Evolutionary conservation across 2,113 vertebrate genomes (phyloP).

Genomic region (Periophthalmus modestus): DNA sequence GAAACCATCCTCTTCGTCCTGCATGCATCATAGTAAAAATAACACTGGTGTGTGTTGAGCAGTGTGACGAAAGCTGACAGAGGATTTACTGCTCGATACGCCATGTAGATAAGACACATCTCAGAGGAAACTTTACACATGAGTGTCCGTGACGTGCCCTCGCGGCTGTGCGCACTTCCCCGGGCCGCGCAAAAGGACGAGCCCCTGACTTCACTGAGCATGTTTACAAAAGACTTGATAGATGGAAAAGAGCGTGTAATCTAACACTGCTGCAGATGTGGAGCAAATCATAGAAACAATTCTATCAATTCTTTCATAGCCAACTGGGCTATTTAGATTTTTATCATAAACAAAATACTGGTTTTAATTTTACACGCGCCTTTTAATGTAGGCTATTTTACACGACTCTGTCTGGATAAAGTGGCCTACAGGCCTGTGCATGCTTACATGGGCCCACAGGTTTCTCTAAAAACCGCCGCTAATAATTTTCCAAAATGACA

Average conservation of each 20-base stretch:
- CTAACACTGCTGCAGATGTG: neutral
- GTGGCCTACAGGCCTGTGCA: no score
- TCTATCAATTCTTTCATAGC: neutral
- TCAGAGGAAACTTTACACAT: neutral
- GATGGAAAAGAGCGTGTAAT: constrained; percentile 7
- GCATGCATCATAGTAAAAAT: neutral
- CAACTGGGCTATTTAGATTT: neutral
- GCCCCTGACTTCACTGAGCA: neutral
- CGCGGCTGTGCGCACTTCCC: constrained; percentile 7
- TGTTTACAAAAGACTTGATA: neutral
- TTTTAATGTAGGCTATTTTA: neutral
- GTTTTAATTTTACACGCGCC: neutral
- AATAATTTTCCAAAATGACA: neutral
- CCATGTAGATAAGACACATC: neutral
- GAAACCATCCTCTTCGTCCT: neutral
- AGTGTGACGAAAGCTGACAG: neutral
- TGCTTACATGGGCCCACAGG: neutral
- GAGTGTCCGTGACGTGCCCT: neutral
- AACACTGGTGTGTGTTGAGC: neutral
- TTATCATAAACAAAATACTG: neutral
- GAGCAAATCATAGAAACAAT: neutral
- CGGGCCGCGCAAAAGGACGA: neutral
- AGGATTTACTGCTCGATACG: neutral
- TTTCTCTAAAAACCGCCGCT: neutral
- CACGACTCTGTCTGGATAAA: neutral